A percentile compares a stretch with the other conserved stretches of the same genome.
phyloP scores from a whole-genome alignment of 2,888 invertebrate species.

The Cheilosia scutellata region DNA sequence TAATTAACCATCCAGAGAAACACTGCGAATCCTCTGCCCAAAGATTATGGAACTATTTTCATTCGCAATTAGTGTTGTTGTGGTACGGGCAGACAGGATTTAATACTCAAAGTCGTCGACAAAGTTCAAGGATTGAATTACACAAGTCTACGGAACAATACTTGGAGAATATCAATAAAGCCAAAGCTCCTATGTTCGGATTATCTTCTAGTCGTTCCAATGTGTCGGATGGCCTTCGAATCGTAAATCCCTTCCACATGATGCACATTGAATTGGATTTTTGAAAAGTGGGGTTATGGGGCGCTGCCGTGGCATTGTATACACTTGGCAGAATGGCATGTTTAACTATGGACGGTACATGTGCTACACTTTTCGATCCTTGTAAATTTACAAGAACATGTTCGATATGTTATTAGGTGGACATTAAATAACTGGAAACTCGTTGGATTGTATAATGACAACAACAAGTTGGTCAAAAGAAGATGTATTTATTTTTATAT shows the following conservation, averaged over 20 bases:
- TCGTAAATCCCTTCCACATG: slow-evolving; percentile 26
- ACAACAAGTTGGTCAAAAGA: slow-evolving; percentile 13
- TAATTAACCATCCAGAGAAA: slow-evolving; percentile 10
- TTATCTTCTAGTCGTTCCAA: slow-evolving; percentile 57
- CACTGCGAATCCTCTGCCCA: not conserved
- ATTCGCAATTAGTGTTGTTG: not conserved
- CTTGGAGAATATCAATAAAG: slow-evolving; percentile 53
- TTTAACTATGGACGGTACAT: slow-evolving; percentile 48
- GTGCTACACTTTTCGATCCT: slow-evolving; percentile 35
- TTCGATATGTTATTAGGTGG: slow-evolving; percentile 52
- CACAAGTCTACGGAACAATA: slow-evolving; percentile 35
- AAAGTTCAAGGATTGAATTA: slow-evolving; percentile 65
- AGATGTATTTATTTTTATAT: too few species aligned
- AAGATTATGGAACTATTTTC: slow-evolving; percentile 6
- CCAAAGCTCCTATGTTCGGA: slow-evolving; percentile 39
- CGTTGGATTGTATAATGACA: slow-evolving; percentile 16
- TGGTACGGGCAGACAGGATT: not conserved
- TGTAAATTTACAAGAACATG: slow-evolving; percentile 60
- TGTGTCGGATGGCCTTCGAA: slow-evolving; percentile 48
- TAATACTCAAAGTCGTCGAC: slow-evolving; percentile 44
- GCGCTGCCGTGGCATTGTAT: not conserved
- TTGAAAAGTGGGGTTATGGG: slow-evolving; percentile 20
- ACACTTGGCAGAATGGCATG: slow-evolving; percentile 47
- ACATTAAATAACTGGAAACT: slow-evolving; percentile 41
- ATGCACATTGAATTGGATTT: slow-evolving; percentile 61